Conservation (phyloP, 2,113 vertebrate genomes). For the Pantherophis guttatus region DNA sequence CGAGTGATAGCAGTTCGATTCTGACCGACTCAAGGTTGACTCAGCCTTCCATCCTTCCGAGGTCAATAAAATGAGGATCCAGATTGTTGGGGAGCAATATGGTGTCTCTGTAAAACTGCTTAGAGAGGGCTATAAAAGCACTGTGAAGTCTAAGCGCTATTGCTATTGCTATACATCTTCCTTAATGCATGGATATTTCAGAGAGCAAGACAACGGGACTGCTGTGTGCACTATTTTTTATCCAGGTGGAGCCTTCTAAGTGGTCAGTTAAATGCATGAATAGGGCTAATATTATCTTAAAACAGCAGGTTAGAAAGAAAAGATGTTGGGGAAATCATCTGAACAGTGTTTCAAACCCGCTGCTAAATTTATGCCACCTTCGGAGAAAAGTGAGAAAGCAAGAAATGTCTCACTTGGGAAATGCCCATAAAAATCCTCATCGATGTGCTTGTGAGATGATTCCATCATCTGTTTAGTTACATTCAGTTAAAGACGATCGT, state of each 20-base stretch:
- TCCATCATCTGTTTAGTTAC: background rate
- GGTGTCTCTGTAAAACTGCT: background rate
- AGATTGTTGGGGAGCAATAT: background rate
- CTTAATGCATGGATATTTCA: background rate
- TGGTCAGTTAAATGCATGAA: background rate
- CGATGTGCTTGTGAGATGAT: background rate
- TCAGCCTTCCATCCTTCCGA: background rate
- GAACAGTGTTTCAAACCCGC: background rate
- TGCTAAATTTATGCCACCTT: background rate
- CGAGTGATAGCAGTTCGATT: background rate
- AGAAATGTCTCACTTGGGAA: background rate
- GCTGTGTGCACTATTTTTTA: background rate
- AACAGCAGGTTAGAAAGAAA: background rate
- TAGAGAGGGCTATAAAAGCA: background rate
- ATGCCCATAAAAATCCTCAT: background rate
- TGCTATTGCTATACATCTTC: background rate
- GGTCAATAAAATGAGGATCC: background rate
- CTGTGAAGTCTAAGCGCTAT: background rate
- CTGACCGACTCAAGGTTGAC: background rate
- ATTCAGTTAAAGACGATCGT: conserved; percentile 6
- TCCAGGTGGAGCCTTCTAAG: background rate
- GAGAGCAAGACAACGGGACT: background rate
- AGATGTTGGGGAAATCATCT: background rate
- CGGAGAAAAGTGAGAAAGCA: background rate
- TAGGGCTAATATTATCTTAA: background rate